These are phyloP conservation scores for Parasteatoda tepidariorum DNA, from an alignment of 1,140 invertebrate genomes.

Conservation along the genomic window DNA sequence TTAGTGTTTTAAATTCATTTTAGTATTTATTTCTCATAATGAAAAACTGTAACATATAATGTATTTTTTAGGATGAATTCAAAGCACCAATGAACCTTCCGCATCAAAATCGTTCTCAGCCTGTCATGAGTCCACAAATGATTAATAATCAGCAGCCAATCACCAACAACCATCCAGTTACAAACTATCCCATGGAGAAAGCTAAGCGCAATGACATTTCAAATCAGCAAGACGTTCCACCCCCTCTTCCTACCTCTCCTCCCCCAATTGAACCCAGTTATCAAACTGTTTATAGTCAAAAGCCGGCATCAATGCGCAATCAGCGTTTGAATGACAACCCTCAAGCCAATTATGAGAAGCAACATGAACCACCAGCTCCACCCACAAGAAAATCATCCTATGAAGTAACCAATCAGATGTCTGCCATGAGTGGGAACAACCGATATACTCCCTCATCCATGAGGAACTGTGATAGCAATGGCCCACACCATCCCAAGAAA, in stretches of 20 bases:
- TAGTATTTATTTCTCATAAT: too few species aligned
- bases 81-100: slow-evolving; percentile 28
- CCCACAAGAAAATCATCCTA: slow-evolving; percentile 59
- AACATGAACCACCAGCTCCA: slow-evolving; percentile 30
- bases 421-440: not conserved
- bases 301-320: slow-evolving; percentile 38
- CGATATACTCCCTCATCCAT: slow-evolving; percentile 41
- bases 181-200: slow-evolving; percentile 19
- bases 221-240: slow-evolving; percentile 55
- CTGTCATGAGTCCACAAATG: slow-evolving; percentile 20
- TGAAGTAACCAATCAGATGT: slow-evolving; percentile 54
- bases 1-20: too few species aligned
- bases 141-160: slow-evolving; percentile 9
- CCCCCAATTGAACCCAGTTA: slow-evolving; percentile 51
- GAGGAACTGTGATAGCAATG: slow-evolving; percentile 42
- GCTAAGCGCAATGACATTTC: slow-evolving; percentile 5
- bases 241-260: slow-evolving; percentile 56
- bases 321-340: slow-evolving; percentile 4
- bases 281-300: slow-evolving; percentile 24
- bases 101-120: slow-evolving; percentile 13
- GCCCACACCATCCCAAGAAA: slow-evolving; percentile 63
- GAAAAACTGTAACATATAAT: too few species aligned
- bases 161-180: not conserved
- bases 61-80: slow-evolving; percentile 53
- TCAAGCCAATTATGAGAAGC: slow-evolving; percentile 14